Conservation (phyloP, 2,797 vertebrate genomes). For the Siniperca obscura region DNA sequence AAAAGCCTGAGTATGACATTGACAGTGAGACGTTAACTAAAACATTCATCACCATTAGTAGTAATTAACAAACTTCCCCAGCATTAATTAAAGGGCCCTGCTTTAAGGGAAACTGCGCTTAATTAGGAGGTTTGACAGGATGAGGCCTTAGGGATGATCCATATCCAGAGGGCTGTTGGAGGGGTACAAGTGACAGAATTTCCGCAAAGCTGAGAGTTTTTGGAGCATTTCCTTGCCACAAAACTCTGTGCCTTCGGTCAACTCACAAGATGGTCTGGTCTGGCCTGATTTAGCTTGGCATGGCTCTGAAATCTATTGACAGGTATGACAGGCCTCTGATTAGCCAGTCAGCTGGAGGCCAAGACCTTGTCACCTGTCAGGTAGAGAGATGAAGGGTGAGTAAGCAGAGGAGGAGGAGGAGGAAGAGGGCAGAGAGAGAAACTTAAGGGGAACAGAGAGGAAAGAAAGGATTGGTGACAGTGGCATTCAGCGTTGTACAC, state of each 20-base stretch:
- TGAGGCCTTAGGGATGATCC: conserved; percentile 85
- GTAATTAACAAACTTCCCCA: conserved; percentile 83
- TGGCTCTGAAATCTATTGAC: conserved; percentile 90
- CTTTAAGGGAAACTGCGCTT: conserved; percentile 81
- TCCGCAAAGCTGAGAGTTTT: conserved; percentile 61
- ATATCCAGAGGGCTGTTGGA: conserved; percentile 73
- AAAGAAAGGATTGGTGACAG: conserved; percentile 29
- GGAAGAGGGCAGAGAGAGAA: conserved; percentile 16
- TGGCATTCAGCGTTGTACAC: conserved; percentile 36
- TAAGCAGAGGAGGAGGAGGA: conserved; percentile 73
- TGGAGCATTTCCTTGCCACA: conserved; percentile 29
- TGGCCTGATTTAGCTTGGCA: conserved; percentile 59
- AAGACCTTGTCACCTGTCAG: conserved; percentile 95
- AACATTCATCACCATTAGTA: conserved; percentile 85
- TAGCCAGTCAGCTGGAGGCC: conserved; percentile 96
- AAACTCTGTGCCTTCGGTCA: conserved; percentile 73
- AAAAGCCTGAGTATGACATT: conserved; percentile 62
- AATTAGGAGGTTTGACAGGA: conserved; percentile 82
- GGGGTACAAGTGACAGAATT: conserved; percentile 79
- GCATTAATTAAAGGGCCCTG: conserved; percentile 80
- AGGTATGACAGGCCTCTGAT: conserved; percentile 98
- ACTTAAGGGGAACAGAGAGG: conserved; percentile 30
- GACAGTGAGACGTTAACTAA: conserved; percentile 71
- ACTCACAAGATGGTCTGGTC: conserved; percentile 48
- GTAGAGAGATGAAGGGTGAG: conserved; percentile 90